A percentile compares a stretch with the other conserved stretches of the same genome.
phyloP scores from a whole-genome alignment of 2,113 vertebrate species.

The Actinemys pallida region DNA sequence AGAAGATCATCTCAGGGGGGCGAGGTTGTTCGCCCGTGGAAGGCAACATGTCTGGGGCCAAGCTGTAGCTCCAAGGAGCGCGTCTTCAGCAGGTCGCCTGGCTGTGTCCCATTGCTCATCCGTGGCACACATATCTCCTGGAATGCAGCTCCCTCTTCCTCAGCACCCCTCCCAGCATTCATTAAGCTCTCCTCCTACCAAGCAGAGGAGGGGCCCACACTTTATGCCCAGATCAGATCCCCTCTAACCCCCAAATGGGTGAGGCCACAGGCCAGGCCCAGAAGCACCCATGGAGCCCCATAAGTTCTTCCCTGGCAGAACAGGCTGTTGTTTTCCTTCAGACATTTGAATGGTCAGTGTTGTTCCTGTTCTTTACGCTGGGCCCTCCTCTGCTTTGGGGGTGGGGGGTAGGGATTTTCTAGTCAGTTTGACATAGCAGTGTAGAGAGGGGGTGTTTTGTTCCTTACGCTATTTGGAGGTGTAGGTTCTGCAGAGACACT shows the following conservation, averaged over 20 bases:
- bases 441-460: background rate
- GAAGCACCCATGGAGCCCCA: background rate
- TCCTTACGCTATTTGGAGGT: background rate
- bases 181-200: background rate
- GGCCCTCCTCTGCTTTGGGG: background rate
- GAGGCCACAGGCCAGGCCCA: too few species aligned
- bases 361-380: background rate
- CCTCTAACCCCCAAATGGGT: background rate
- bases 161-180: background rate
- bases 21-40: background rate
- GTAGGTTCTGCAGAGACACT: background rate
- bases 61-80: background rate
- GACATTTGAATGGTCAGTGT: background rate
- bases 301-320: background rate
- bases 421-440: accelerated
- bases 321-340: background rate
- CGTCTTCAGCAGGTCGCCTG: background rate
- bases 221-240: background rate
- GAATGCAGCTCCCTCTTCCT: background rate
- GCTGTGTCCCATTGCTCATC: background rate
- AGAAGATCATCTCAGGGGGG: background rate
- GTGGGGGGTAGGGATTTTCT: background rate
- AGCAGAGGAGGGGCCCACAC: background rate
- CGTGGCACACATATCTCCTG: background rate
- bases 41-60: background rate